phyloP scores from a whole-genome alignment of 1,140 invertebrate species.

The Coelopa frigida region DNA sequence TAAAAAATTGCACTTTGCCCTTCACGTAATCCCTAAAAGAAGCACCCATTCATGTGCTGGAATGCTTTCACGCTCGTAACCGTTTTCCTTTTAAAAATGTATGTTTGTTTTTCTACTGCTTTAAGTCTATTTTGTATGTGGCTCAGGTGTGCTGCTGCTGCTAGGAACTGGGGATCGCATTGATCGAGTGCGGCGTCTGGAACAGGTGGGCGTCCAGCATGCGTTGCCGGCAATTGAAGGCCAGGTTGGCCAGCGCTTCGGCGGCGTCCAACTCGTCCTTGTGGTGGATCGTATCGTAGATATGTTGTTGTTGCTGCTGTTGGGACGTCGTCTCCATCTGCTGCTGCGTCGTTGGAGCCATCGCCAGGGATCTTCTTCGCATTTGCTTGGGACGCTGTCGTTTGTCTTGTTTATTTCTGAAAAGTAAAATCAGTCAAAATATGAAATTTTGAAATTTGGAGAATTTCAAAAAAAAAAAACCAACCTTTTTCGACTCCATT shows the following conservation, averaged over 20 bases:
- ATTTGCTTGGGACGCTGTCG: constrained; percentile 2
- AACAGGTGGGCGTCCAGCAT: constrained; percentile 18
- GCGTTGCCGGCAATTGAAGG: constrained; percentile 39
- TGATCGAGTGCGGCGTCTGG: constrained; percentile 13
- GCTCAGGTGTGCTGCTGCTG: neutral
- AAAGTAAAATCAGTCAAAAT: neutral
- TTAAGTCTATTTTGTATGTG: neutral
- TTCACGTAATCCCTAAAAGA: constrained; percentile 7
- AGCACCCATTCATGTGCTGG: constrained; percentile 9
- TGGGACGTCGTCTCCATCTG: no score
- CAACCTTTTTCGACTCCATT: constrained; percentile 49
- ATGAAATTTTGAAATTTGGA: neutral
- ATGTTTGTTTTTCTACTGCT: constrained; percentile 4
- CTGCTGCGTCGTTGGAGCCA: no score
- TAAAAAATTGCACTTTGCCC: neutral
- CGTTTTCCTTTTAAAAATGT: constrained; percentile 12
- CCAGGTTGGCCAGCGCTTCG: constrained; percentile 52
- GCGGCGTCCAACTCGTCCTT: constrained; percentile 64
- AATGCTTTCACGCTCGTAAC: constrained; percentile 9
- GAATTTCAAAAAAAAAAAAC: constrained; percentile 2
- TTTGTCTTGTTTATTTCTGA: constrained; percentile 8
- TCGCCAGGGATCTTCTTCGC: no score
- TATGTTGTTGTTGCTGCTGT: constrained; percentile 3
- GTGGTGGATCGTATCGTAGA: constrained; percentile 45
- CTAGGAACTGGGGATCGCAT: constrained; percentile 32